These are phyloP conservation scores for Pachyseris speciosa DNA, from an alignment of 64 coral and sea anemone genomes.

Conservation along the genomic window DNA sequence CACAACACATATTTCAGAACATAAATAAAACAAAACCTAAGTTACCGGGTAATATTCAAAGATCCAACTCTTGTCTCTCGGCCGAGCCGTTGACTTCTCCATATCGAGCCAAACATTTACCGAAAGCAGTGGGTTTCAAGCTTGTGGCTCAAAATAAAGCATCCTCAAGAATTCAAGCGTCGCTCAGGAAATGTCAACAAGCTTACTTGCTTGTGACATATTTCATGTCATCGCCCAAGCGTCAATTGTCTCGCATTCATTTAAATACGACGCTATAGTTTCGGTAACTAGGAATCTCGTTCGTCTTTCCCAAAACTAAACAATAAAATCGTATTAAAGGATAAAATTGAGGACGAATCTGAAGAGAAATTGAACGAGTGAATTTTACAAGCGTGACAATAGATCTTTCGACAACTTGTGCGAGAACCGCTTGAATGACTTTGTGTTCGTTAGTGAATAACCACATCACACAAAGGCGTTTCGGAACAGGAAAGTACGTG, in stretches of 20 bases:
- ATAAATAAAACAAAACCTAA: background rate
- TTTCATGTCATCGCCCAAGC: constrained; percentile 9
- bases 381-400: too few species aligned
- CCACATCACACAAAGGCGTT: too few species aligned
- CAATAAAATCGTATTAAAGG: too few species aligned
- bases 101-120: background rate
- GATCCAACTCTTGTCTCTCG: constrained; percentile 96
- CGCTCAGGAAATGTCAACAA: constrained; percentile 30
- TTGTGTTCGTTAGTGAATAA: too few species aligned
- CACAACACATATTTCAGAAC: background rate
- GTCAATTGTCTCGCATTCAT: background rate
- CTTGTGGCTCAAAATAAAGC: background rate
- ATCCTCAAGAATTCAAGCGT: background rate
- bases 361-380: too few species aligned
- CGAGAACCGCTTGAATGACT: too few species aligned
- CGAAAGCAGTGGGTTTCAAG: background rate
- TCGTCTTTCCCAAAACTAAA: too few species aligned
- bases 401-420: too few species aligned
- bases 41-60: constrained; percentile 99
- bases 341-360: too few species aligned
- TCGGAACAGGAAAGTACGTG: too few species aligned
- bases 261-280: background rate
- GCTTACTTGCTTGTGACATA: background rate
- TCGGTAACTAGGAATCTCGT: background rate
- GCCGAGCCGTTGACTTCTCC: constrained; percentile 47